Conservation (phyloP, 2,113 vertebrate species). For the Dasyornis broadbenti region DNA sequence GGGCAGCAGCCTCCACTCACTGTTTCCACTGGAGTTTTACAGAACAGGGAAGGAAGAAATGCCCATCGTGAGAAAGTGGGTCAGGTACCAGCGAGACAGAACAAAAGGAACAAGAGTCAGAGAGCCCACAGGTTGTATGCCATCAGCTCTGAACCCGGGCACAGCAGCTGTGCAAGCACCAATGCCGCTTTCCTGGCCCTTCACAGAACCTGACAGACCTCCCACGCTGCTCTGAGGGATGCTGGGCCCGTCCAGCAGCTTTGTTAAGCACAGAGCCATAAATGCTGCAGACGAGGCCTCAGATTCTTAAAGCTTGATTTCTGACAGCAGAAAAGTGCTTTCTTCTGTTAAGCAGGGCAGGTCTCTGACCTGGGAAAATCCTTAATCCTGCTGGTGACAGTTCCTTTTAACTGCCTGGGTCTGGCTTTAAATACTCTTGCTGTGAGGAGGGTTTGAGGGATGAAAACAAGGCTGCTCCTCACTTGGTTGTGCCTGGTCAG, state of each 20-base stretch:
- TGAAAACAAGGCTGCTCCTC: neutral
- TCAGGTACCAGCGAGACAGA: neutral
- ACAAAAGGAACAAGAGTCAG: neutral
- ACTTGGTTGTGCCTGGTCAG: neutral
- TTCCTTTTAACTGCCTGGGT: constrained; percentile 30
- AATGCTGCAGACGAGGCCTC: neutral
- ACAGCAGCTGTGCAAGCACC: neutral
- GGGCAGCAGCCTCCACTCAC: neutral
- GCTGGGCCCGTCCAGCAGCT: neutral
- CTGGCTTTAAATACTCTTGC: constrained; percentile 36
- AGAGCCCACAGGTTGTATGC: neutral
- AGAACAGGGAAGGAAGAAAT: neutral
- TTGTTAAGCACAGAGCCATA: neutral
- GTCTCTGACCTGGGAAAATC: constrained; percentile 49
- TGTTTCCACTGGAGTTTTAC: neutral
- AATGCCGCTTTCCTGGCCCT: neutral
- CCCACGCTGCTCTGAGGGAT: neutral
- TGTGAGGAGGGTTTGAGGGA: neutral
- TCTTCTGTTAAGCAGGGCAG: constrained; percentile 24
- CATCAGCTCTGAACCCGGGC: neutral
- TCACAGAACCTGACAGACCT: neutral
- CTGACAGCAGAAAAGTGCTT: neutral
- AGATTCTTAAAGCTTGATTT: constrained; percentile 14
- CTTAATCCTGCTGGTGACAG: constrained; percentile 28
- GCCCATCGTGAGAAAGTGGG: neutral